phyloP scores from a whole-genome alignment of 2,797 vertebrate species.

The Hoplostethus mediterraneus region DNA sequence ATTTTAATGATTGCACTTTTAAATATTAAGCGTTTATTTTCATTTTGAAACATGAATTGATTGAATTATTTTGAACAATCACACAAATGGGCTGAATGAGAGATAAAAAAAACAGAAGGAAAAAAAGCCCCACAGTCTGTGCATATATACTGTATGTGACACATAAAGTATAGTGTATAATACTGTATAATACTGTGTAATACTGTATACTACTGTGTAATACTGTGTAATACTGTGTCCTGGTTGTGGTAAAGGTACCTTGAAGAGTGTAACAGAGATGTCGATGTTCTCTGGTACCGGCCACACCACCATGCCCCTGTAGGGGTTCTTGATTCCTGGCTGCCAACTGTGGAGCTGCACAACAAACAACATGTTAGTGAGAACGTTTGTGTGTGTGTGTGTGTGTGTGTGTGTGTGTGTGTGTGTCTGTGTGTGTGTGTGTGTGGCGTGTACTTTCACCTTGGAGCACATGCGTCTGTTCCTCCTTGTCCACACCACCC shows the following conservation, averaged over 20 bases:
- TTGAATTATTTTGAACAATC: background rate
- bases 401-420: constrained; percentile 7
- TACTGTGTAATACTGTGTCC: background rate
- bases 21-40: background rate
- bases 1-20: no score
- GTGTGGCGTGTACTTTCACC: constrained; percentile 74
- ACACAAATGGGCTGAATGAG: no score
- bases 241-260: constrained; percentile 76
- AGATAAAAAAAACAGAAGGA: no score
- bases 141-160: no score
- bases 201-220: no score
- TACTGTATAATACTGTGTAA: no score
- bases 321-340: constrained; percentile 94
- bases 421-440: constrained; percentile 6
- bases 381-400: constrained; percentile 1
- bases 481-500: constrained; percentile 93
- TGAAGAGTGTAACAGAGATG: constrained; percentile 93
- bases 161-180: constrained; percentile 2
- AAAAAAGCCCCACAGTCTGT: no score
- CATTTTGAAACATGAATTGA: background rate
- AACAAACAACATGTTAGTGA: constrained; percentile 20
- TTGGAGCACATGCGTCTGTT: constrained; percentile 93
- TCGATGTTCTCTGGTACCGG: constrained; percentile 94
- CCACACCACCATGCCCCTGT: constrained; percentile 92
- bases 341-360: constrained; percentile 93